Evolutionary conservation across 2,888 invertebrate species (phyloP).

Genomic region (Lepidocyrtoides sp.): DNA sequence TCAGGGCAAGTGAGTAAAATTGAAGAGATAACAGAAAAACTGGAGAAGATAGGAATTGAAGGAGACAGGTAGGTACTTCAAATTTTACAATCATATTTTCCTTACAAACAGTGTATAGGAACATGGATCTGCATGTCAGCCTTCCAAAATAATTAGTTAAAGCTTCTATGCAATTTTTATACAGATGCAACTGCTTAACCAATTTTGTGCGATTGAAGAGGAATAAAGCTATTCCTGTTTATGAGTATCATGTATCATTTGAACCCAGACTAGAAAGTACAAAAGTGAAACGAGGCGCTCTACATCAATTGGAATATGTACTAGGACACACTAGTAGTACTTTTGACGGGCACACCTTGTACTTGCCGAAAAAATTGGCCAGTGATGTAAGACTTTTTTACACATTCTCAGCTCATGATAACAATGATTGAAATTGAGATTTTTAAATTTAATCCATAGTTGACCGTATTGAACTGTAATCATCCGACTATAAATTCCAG

Average conservation of each 20-base stretch:
- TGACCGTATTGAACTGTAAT: neutral
- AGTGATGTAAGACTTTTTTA: conserved; percentile 86
- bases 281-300: conserved; percentile 89
- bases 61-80: neutral
- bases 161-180: neutral
- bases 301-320: conserved; percentile 88
- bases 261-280: conserved; percentile 92
- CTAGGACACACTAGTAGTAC: conserved; percentile 89
- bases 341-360: conserved; percentile 93
- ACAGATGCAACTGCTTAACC: conserved; percentile 36
- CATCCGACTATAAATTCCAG: neutral
- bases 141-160: neutral
- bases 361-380: conserved; percentile 91
- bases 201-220: conserved; percentile 46
- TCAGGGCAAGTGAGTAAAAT: no score
- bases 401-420: neutral
- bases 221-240: conserved; percentile 88
- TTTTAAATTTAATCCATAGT: neutral
- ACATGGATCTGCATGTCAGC: no score
- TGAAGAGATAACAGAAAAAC: neutral
- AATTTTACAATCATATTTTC: no score
- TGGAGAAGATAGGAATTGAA: neutral
- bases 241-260: conserved; percentile 93
- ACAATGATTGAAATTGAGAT: neutral
- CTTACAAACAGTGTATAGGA: no score